These are phyloP conservation scores for Camponotus floridanus DNA, from an alignment of 1,140 invertebrate species.

Conservation along the genomic window DNA sequence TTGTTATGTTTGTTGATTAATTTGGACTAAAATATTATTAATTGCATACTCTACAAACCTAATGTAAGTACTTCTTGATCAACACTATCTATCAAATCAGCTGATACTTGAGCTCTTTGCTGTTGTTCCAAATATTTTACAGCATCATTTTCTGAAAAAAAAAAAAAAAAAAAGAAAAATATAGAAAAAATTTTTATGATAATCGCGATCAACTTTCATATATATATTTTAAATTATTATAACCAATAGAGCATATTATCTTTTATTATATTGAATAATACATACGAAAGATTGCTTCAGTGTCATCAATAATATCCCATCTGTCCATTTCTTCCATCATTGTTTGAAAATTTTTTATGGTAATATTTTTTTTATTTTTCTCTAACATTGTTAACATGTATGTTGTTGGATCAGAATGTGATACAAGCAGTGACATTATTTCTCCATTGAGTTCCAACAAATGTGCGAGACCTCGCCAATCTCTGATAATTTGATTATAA, in stretches of 20 bases:
- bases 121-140: slow-evolving; percentile 76
- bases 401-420: slow-evolving; percentile 86
- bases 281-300: slow-evolving; percentile 87
- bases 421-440: slow-evolving; percentile 83
- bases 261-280: slow-evolving; percentile 45
- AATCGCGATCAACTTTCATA: slow-evolving; percentile 17
- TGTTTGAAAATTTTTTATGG: slow-evolving; percentile 85
- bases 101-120: slow-evolving; percentile 69
- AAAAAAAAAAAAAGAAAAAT: slow-evolving; percentile 49
- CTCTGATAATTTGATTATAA: slow-evolving; percentile 83
- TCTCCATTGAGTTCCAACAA: slow-evolving; percentile 85
- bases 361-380: slow-evolving; percentile 81
- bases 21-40: slow-evolving; percentile 63
- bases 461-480: slow-evolving; percentile 90
- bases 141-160: slow-evolving; percentile 82
- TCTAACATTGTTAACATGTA: slow-evolving; percentile 86
- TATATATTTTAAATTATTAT: slow-evolving; percentile 9
- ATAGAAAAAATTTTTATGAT: slow-evolving; percentile 25
- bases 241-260: neutral
- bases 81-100: slow-evolving; percentile 66
- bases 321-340: slow-evolving; percentile 88
- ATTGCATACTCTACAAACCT: slow-evolving; percentile 70
- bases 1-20: slow-evolving; percentile 34
- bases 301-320: slow-evolving; percentile 89
- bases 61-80: slow-evolving; percentile 79